Evolutionary conservation across 2,888 invertebrate genomes (phyloP), one percentile per base, ranked within the genome.

Genomic region (Euzetes globulus): DNA sequence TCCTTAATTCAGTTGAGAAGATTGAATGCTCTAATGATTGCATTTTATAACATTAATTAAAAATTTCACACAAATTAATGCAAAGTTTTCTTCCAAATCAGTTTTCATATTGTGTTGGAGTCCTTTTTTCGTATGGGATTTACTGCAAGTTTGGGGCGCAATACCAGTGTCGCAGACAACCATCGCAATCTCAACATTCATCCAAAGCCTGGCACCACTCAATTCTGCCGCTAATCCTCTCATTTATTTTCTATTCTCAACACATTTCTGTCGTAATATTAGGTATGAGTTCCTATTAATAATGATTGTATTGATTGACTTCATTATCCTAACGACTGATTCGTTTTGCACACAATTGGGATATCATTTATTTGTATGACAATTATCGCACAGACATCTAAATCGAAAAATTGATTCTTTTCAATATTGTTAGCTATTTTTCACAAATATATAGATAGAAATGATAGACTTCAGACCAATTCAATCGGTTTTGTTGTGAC

Each of bases 51-150:
- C 11, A 9, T 52, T 52, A 52, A 19, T 52, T 19, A 52, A 6
- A 19, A 52, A 9, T 52, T 22, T 52, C 13, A 19, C 4, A 50
- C n/a, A 50, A 15, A 19, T 22, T 52, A 52, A n/a, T n/a, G n/a
- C n/a, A n/a, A n/a, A 52, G n/a, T 19, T 19, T 52, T n/a, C n/a
- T n/a, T 19, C 60, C 70, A 71, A 86, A 0, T 87, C 41, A 93
- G 94, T 93, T 47, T 95, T 95, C 83, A 90, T 95, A 77, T 84
- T 94, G 11, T 95, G 95, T 85, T 95, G 95, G 94, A 92, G 92
- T 74, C 95, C 95, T 0, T 96, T 93, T 84, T 92, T 95, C 82
- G 87, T 95, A 74, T 95, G 92, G 84, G 92, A 94, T 83, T 84
- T 94, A 74, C 87, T 94, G 5, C 92, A 93, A 86, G 93, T 94